Evolutionary conservation across 2,113 vertebrate species (phyloP), one percentile per base, ranked within the genome.

Genomic region (Vireo altiloquus): DNA sequence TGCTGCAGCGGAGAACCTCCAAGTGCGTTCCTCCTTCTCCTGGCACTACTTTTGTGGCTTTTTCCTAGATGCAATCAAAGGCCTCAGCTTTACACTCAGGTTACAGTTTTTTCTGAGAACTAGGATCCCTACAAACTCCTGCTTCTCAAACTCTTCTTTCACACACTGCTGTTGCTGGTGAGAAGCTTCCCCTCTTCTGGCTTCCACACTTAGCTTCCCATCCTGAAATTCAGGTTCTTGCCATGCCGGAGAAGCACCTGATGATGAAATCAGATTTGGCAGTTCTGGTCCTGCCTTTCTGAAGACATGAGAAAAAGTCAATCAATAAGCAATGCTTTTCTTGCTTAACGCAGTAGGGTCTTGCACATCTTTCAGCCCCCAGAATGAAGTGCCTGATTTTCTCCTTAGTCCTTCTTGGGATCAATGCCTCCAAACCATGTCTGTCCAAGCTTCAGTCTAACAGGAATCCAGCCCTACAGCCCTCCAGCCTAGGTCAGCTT

Each of bases 221-320:
- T 53, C 77, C 14, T 37, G 87, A 94, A 96, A 94, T 79, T 91
- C 95, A 91, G 65, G 65, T 86, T 89, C 80, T 63, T 56, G 28
- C 19, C 44, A 71, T 20, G 4, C 18, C 3, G 5, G 35, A 81
- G 50, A 35, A 87, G 33, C 30, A 68, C 19, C 15, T 31, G 9
- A 64, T 53, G 60, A 83, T 11, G 39, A 47, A 90, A 50, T 68
- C 89, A 57, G 15, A 64, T 84, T 60, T 84, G 27, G 52, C 72
- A 79, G 27, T 33, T 53, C 35, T 9, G 10, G 31, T 78, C 44
- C 33, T 2, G 0, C 44, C 56, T 87, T 92, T 63, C 69, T 68
- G 37, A 94, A 79, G 15, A 31, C 10, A 16, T 1, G 3, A 77
- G 33, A 69, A 80, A 59, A 60, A 42, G 7, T 54, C 24, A 50